Base-by-base conservation (phyloP, 2,888 invertebrate species). In the Phyto melanocephala region DNA sequence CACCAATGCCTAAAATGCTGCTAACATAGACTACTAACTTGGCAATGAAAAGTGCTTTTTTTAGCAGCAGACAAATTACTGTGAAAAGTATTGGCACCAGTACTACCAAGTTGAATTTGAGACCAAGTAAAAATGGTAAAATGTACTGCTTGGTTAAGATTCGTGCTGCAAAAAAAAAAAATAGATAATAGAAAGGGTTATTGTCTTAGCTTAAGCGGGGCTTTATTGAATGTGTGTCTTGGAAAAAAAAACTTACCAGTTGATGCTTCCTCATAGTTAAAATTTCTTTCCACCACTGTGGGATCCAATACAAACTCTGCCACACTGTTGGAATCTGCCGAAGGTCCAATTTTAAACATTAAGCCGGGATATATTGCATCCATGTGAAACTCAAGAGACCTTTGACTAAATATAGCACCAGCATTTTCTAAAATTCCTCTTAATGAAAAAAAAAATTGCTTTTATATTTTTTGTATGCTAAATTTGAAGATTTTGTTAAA, bases 21-120 rank as follows among this genome's bases (percentile, higher is more conserved):
- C 94, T 94, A 11, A 95, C 92, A 65, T 96, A 90, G 8, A 96
- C 90, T 0, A 95, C 95, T 63, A 96, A 83, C 88, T 96, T 96
- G 56, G 95, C 95, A 15, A 96, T 87, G 1, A 96, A 88, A 54
- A 96, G 92, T 0, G 96, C 95, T 87, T 96, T 96, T 87, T 96
- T 96, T 20, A 95, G 94, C 2, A 96, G 92, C 50, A 96, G 87
- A 56, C 95, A 93, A 42, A 96, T 90, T 8, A 94, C 88, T 0
- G 95, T 95, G 81, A 96, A 93, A 8, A 96, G 87, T 65, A 96
- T 88, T 0, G 96, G 96, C 15, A 96, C 91, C 78, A 96, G 89
- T 0, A 95, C 95, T 1, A 94, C 93, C 52, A 96, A 91, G 87
- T 95, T 96, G 87, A 96, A 95, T 91, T 96, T 96, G 85, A 96